Evolutionary conservation across 2,888 invertebrate genomes (phyloP).

Genomic region (Prosopocoilus inquinatus): DNA sequence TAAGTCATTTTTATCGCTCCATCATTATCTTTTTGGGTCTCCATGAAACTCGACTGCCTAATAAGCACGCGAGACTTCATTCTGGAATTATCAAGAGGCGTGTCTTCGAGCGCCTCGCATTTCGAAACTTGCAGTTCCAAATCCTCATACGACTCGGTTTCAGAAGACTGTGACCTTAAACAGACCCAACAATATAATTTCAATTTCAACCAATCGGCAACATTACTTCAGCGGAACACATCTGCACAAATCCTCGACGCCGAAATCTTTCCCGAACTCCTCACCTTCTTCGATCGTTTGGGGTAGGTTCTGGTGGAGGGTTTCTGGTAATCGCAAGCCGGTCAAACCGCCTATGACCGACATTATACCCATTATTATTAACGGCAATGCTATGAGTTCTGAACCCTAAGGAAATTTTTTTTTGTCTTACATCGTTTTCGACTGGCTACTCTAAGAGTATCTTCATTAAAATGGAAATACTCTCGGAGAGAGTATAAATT

Average conservation of each 20-base stretch:
- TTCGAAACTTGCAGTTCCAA: conserved; percentile 59
- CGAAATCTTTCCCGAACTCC: conserved; percentile 81
- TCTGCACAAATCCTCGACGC: conserved; percentile 68
- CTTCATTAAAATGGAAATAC: conserved; percentile 1
- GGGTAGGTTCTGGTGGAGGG: conserved; percentile 76
- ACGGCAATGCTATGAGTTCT: conserved; percentile 77
- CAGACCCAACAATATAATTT: conserved; percentile 11
- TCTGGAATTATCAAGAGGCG: conserved; percentile 49
- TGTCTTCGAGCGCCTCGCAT: conserved; percentile 52
- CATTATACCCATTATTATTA: conserved; percentile 80
- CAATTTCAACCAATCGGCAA: not conserved
- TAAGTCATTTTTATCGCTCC: conserved; percentile 84
- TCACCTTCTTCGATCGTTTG: conserved; percentile 88
- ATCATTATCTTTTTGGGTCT: conserved; percentile 75
- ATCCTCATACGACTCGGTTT: conserved; percentile 70
- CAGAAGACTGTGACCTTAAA: conserved; percentile 55
- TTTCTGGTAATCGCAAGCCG: conserved; percentile 80
- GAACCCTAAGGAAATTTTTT: conserved; percentile 62
- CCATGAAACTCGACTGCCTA: conserved; percentile 77
- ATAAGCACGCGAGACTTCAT: conserved; percentile 65
- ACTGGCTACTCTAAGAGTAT: too few species aligned
- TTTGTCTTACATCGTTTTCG: too few species aligned
- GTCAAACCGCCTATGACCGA: conserved; percentile 80
- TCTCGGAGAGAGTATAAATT: too few species aligned
- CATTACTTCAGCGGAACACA: conserved; percentile 68